phyloP scores from a whole-genome alignment of 2,113 vertebrate genomes.

The Hyaena hyaena region DNA sequence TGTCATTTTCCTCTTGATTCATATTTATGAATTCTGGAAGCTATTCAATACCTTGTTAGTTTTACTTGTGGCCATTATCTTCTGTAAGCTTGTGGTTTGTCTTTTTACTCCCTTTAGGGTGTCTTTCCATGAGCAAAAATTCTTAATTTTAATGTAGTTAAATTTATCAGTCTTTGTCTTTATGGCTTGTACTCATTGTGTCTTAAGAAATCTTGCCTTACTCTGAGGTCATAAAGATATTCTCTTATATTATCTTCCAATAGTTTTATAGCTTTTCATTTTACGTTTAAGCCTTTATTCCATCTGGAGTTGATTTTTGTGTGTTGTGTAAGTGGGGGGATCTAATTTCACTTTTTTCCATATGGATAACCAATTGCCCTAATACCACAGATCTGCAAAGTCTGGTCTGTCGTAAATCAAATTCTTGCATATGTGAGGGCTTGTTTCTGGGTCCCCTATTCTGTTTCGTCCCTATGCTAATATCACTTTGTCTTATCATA shows the following conservation, averaged over 20 bases:
- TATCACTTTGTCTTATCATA: not conserved
- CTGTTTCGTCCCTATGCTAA: not conserved
- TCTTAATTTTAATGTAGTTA: not conserved
- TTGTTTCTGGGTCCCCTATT: not conserved
- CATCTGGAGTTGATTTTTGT: slow-evolving; percentile 66
- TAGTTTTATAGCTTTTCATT: slow-evolving; percentile 11
- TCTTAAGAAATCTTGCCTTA: not conserved
- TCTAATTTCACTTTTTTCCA: slow-evolving; percentile 52
- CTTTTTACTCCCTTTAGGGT: not conserved
- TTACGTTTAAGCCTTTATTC: slow-evolving; percentile 36
- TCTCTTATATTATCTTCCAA: slow-evolving; percentile 33
- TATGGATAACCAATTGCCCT: not conserved
- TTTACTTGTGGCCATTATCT: not conserved
- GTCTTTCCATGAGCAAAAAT: not conserved
- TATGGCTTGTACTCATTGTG: not conserved
- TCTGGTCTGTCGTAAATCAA: not conserved
- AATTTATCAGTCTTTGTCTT: not conserved
- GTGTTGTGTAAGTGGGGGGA: slow-evolving; percentile 16
- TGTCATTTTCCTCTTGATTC: not conserved
- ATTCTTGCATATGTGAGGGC: not conserved
- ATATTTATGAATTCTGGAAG: not conserved
- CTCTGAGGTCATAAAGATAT: slow-evolving; percentile 30
- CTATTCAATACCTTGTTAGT: not conserved
- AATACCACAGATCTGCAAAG: not conserved
- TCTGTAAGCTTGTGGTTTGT: slow-evolving; percentile 2